phyloP scores from a whole-genome alignment of 2,113 vertebrate genomes.

The Hoplias malabaricus region DNA sequence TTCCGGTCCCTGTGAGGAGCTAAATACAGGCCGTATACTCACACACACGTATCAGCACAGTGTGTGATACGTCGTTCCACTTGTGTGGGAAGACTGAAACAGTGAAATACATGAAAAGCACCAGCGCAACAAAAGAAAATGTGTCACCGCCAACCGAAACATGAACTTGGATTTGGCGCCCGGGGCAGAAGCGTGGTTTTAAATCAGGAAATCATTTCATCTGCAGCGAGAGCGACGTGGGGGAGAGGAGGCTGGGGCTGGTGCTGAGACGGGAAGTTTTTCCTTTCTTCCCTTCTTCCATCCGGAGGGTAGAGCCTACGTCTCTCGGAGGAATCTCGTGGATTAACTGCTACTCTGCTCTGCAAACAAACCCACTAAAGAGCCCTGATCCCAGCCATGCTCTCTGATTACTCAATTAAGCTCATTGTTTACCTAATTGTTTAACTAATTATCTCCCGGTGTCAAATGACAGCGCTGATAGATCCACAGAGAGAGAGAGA shows the following conservation, averaged over 20 bases:
- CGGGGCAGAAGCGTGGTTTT: conserved; percentile 19
- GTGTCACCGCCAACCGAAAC: conserved; percentile 39
- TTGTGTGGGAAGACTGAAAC: conserved; percentile 17
- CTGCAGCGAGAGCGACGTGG: conserved; percentile 13
- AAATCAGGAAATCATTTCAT: conserved; percentile 55
- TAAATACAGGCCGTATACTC: background rate
- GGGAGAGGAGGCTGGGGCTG: background rate
- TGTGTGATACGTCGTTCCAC: background rate
- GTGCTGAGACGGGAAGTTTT: conserved; percentile 33
- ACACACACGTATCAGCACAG: background rate
- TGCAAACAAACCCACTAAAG: conserved; percentile 48
- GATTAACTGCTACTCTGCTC: conserved; percentile 48
- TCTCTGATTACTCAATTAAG: conserved; percentile 55
- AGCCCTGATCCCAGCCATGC: conserved; percentile 40
- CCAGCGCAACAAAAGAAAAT: conserved; percentile 43
- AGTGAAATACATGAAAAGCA: conserved; percentile 42
- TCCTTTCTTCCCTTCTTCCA: conserved; percentile 32
- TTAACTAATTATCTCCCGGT: conserved; percentile 48
- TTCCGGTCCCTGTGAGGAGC: background rate
- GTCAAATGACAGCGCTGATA: conserved; percentile 34
- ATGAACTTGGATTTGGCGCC: conserved; percentile 51
- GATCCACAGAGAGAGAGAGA: background rate
- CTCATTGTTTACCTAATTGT: conserved; percentile 58
- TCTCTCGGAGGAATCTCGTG: conserved; percentile 35
- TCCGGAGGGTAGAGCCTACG: conserved; percentile 36